These are phyloP conservation scores for Electrona antarctica DNA, from an alignment of 2,113 vertebrate species.

Conservation along the genomic window DNA sequence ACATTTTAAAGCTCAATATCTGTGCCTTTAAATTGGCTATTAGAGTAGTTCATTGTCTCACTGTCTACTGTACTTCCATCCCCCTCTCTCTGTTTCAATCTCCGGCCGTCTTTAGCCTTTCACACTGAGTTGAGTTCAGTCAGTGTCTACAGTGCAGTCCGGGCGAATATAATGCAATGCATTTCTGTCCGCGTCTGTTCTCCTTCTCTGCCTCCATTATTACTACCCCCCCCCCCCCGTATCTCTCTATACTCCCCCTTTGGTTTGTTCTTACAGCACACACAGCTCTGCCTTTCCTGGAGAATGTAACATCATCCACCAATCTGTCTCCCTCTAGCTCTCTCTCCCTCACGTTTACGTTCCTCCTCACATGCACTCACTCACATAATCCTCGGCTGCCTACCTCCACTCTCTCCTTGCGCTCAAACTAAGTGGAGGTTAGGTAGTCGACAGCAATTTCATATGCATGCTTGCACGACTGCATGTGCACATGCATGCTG, in stretches of 20 bases:
- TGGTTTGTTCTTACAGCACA: conserved; percentile 40
- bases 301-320: neutral
- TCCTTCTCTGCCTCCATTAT: conserved; percentile 50
- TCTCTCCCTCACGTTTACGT: conserved; percentile 15
- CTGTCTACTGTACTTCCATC: conserved; percentile 16
- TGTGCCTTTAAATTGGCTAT: too few species aligned
- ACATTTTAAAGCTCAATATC: too few species aligned
- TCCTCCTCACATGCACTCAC: conserved; percentile 17
- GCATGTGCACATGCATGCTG: too few species aligned
- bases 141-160: conserved; percentile 39
- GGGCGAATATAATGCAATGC: conserved; percentile 45
- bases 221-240: neutral
- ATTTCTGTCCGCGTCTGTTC: conserved; percentile 42
- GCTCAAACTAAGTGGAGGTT: too few species aligned
- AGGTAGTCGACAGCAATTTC: too few species aligned
- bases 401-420: too few species aligned
- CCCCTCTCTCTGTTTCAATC: conserved; percentile 4
- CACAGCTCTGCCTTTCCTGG: neutral
- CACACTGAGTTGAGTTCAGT: too few species aligned
- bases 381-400: neutral
- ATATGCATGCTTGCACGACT: too few species aligned
- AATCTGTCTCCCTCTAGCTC: neutral
- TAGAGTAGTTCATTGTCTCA: too few species aligned
- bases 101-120: too few species aligned
- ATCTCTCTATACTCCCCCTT: conserved; percentile 22